A percentile compares a stretch with the other conserved stretches of the same genome.
phyloP scores from a whole-genome alignment of 2,888 invertebrate species.

The Agriopis leucophaearia region DNA sequence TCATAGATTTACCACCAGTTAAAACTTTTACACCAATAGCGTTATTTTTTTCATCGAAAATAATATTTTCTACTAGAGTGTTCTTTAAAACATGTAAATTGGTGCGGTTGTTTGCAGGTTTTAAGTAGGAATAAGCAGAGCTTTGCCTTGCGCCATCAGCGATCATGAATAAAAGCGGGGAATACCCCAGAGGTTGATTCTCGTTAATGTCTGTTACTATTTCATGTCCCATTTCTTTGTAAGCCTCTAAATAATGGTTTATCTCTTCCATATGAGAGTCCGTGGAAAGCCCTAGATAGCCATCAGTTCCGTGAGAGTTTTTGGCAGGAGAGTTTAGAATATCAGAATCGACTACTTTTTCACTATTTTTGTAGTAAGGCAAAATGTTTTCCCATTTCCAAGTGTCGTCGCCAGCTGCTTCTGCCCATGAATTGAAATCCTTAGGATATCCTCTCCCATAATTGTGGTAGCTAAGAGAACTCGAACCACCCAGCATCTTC shows the following conservation, averaged over 20 bases:
- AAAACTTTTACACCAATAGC: background rate
- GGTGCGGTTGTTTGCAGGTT: background rate
- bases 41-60: background rate
- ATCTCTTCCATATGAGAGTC: background rate
- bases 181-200: background rate
- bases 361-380: background rate
- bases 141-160: background rate
- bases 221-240: constrained; percentile 6
- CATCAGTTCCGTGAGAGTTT: background rate
- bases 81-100: background rate
- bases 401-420: background rate
- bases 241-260: background rate
- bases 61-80: background rate
- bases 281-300: background rate
- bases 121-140: background rate
- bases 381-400: constrained; percentile 1
- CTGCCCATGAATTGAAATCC: constrained; percentile 1
- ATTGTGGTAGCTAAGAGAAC: background rate
- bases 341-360: background rate
- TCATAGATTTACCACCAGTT: background rate
- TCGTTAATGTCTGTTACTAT: background rate
- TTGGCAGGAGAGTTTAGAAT: constrained; percentile 4
- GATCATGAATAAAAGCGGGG: background rate
- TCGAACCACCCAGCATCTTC: constrained; percentile 4
- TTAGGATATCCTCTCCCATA: constrained; percentile 4